Evolutionary conservation across 2,797 vertebrate genomes (phyloP).

Genomic region (Platalea minor): DNA sequence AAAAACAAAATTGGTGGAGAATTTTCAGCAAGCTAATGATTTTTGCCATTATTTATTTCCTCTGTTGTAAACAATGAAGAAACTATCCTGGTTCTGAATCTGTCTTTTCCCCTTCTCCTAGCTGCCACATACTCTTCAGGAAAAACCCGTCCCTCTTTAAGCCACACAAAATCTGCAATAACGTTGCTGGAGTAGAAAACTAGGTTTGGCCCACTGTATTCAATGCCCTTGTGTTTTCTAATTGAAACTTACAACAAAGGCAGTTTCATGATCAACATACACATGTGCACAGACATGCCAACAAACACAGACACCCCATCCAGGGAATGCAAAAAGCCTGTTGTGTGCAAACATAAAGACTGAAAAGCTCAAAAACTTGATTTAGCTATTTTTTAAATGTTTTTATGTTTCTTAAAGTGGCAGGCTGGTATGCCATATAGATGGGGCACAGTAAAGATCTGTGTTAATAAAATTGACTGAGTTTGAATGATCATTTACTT

Average conservation of each 20-base stretch:
- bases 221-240: not conserved
- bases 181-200: not conserved
- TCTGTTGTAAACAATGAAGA: not conserved
- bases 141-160: not conserved
- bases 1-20: not conserved
- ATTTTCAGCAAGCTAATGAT: not conserved
- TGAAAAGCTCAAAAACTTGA: not conserved
- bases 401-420: not conserved
- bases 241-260: not conserved
- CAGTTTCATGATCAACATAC: not conserved
- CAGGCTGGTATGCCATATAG: not conserved
- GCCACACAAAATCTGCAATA: not conserved
- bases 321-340: not conserved
- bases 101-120: not conserved
- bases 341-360: not conserved
- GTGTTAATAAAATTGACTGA: not conserved
- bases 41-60: not conserved
- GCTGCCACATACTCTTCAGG: not conserved
- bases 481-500: not conserved
- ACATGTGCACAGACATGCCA: too few relatives aligned
- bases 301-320: not conserved
- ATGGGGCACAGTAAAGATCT: not conserved
- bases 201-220: not conserved
- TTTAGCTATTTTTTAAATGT: not conserved
- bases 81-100: not conserved